Percentiles rank a stretch among this genome's conserved stretches.
Evolutionary conservation across 2,888 invertebrate genomes (phyloP).

Genomic region (Ophion ventricosus): DNA sequence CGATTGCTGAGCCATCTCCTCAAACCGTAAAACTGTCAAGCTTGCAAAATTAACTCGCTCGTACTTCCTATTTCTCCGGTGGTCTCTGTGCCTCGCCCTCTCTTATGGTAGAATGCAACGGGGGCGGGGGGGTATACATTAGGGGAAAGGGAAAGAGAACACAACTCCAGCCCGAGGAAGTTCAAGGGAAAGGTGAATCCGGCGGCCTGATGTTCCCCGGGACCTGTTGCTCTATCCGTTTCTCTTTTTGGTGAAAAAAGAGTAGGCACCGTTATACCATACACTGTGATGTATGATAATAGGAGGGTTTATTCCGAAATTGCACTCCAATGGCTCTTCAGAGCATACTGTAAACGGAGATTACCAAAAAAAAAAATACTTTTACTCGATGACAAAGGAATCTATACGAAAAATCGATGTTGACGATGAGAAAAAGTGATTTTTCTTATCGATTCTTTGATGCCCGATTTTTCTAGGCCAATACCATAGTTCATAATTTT

Average conservation of each 20-base stretch:
- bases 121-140: conserved; percentile 28
- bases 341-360: neutral
- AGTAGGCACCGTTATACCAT: conserved; percentile 3
- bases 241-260: conserved; percentile 19
- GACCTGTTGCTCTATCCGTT: conserved; percentile 61
- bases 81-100: conserved; percentile 9
- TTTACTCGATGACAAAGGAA: too few species aligned
- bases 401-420: too few species aligned
- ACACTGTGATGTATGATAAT: conserved; percentile 21
- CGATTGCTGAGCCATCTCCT: too few species aligned
- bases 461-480: too few species aligned
- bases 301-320: conserved; percentile 13
- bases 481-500: too few species aligned
- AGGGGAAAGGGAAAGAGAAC: neutral
- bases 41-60: conserved; percentile 9
- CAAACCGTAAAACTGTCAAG: conserved; percentile 28
- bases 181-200: conserved; percentile 43
- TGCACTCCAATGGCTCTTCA: conserved; percentile 4
- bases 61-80: conserved; percentile 45
- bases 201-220: conserved; percentile 28
- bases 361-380: too few species aligned
- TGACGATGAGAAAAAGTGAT: neutral
- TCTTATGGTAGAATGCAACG: conserved; percentile 1
- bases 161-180: conserved; percentile 17
- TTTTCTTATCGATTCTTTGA: too few species aligned